Base-by-base conservation (phyloP, 2,113 vertebrate genomes). In the Sciurus niger region DNA sequence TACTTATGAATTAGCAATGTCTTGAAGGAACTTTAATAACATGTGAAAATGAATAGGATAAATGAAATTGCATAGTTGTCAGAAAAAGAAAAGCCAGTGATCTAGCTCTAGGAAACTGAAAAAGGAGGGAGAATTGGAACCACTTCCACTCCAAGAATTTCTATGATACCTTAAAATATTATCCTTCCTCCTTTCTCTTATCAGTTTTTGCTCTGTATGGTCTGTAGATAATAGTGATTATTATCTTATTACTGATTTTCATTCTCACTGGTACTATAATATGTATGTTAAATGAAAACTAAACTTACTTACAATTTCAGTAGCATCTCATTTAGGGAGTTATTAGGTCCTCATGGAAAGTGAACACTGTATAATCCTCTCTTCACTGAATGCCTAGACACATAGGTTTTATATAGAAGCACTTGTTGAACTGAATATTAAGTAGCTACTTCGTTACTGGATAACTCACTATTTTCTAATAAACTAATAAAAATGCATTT, bases 381-480 rank as follows among this genome's bases (percentile, higher is more conserved):
- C 51, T 65, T 90, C 74, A 84, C 13, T 40, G 60, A 86, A 78
- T 1, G 60, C 12, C 32, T 77, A 28, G 65, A 18, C 22, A 37
- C 58, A 37, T 0, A 77, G 63, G 25, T 84, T 28, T 82, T 90
- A 40, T 0, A 28, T 18, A 74, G 74, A 60, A 74, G 43, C 32
- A 43, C 28, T 67, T 77, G 20, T 14, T 94, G 65, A 73, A 22
- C 53, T 88, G 30, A 24, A n/a, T 94, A 40, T 37, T 87, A 70
- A 84, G 40, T 10, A 37, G 4, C 53, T 43, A 84, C 18, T 55
- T 78, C 55, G 30, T 82, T 55, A 82, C 48, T 73, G 24, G 60
- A 70, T 28, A 68, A 83, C n/a, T n/a, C n/a, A n/a, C 55, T 65
- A 32, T 94, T 89, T 94, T 95, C 48, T 76, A 24, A 65, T 93